phyloP scores from a whole-genome alignment of 2,797 vertebrate species.

The Crypturellus tataupa region DNA sequence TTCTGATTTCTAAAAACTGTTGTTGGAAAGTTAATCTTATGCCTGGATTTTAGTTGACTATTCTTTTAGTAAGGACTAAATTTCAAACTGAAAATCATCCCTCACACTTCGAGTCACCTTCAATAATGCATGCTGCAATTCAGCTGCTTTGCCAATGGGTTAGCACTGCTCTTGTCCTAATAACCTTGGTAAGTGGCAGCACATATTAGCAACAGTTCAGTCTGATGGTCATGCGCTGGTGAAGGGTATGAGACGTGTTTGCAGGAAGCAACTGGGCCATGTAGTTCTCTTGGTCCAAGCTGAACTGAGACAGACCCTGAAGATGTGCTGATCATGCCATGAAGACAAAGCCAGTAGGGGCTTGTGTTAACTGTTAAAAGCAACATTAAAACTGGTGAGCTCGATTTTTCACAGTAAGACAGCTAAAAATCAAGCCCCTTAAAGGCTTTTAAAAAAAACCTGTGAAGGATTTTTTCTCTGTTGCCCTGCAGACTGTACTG shows the following conservation, averaged over 20 bases:
- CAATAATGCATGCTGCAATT: background rate
- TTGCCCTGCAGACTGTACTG: background rate
- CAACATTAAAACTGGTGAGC: background rate
- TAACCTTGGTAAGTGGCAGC: constrained; percentile 20
- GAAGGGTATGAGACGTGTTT: background rate
- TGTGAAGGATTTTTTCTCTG: background rate
- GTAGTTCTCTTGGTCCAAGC: background rate
- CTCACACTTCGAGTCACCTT: background rate
- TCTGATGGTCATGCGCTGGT: background rate
- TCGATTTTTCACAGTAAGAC: background rate
- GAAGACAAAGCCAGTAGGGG: background rate
- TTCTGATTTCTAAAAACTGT: background rate
- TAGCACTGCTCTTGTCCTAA: background rate
- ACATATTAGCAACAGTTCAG: background rate
- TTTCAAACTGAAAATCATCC: background rate
- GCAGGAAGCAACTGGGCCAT: background rate
- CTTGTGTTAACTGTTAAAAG: background rate
- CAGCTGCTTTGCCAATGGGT: background rate
- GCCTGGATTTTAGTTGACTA: background rate
- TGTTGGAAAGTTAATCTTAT: background rate
- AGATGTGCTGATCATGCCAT: background rate
- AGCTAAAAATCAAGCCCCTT: background rate
- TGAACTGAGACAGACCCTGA: background rate
- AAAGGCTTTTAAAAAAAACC: background rate
- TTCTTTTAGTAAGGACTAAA: background rate